Conservation (phyloP, 1,140 invertebrate species). For the Zophobas atratus region DNA sequence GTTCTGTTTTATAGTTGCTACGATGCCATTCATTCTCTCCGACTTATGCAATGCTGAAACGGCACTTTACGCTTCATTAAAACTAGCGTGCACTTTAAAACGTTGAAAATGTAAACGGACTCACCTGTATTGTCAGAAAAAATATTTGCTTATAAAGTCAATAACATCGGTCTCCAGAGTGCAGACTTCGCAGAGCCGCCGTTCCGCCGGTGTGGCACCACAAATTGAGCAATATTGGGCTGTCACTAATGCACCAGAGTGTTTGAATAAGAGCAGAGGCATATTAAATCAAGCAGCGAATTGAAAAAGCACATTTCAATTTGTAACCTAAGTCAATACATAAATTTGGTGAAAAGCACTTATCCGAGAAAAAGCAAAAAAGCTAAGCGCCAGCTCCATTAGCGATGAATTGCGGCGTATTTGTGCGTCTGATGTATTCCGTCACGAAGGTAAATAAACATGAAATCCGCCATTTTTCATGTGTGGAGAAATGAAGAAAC, state of each 20-base stretch:
- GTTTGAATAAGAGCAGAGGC: conserved; percentile 50
- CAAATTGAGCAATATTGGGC: conserved; percentile 41
- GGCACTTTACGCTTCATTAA: not conserved
- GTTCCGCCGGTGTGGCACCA: conserved; percentile 6
- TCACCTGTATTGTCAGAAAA: conserved; percentile 6
- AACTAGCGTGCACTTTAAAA: not conserved
- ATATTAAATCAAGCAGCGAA: conserved; percentile 56
- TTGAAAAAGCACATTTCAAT: conserved; percentile 56
- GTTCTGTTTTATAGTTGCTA: too few relatives aligned
- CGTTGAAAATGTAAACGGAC: not conserved
- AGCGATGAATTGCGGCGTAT: conserved; percentile 50
- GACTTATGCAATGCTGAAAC: too few relatives aligned
- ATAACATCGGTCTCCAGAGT: not conserved
- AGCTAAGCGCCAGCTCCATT: conserved; percentile 46
- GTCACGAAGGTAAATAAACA: conserved; percentile 54
- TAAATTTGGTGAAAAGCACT: conserved; percentile 56
- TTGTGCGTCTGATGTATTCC: conserved; percentile 53
- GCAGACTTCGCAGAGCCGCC: conserved; percentile 6
- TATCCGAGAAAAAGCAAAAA: conserved; percentile 47
- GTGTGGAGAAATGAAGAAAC: conserved; percentile 45
- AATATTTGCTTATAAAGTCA: conserved; percentile 1
- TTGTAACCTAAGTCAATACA: conserved; percentile 56
- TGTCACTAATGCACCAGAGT: conserved; percentile 47
- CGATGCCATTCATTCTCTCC: too few relatives aligned
- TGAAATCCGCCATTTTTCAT: conserved; percentile 50